Conservation (phyloP, 2,888 invertebrate genomes). For the Hartigia nigra region DNA sequence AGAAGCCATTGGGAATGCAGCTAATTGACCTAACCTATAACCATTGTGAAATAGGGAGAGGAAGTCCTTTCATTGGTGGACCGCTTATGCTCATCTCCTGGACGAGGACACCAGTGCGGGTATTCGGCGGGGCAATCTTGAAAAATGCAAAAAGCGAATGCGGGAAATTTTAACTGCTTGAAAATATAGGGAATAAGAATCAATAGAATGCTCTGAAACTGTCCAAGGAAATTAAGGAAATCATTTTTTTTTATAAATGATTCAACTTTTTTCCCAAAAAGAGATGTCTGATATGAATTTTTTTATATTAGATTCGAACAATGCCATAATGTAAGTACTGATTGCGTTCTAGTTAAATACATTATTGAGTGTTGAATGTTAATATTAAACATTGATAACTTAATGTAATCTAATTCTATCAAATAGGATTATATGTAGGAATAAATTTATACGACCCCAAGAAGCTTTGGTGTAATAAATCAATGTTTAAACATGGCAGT, state of each 20-base stretch:
- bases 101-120: conserved; percentile 74
- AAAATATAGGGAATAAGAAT: not conserved
- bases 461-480: not conserved
- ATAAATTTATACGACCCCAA: not conserved
- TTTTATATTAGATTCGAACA: not conserved
- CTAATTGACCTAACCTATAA: conserved; percentile 66
- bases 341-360: not conserved
- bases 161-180: conserved; percentile 66
- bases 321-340: not conserved
- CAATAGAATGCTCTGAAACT: not conserved
- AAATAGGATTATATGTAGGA: not conserved
- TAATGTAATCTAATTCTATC: not conserved
- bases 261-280: not conserved
- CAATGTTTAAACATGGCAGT: not conserved
- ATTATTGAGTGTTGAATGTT: not conserved
- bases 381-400: not conserved
- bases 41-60: conserved; percentile 66
- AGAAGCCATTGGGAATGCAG: conserved; percentile 64
- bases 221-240: not conserved
- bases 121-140: conserved; percentile 76
- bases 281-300: not conserved
- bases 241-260: not conserved
- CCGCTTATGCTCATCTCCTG: conserved; percentile 72
- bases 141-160: conserved; percentile 72
- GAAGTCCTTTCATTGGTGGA: conserved; percentile 66